A percentile compares a stretch with the other conserved stretches of the same genome.
phyloP scores from a whole-genome alignment of 2,888 invertebrate species.

The Rhagonycha lutea region DNA sequence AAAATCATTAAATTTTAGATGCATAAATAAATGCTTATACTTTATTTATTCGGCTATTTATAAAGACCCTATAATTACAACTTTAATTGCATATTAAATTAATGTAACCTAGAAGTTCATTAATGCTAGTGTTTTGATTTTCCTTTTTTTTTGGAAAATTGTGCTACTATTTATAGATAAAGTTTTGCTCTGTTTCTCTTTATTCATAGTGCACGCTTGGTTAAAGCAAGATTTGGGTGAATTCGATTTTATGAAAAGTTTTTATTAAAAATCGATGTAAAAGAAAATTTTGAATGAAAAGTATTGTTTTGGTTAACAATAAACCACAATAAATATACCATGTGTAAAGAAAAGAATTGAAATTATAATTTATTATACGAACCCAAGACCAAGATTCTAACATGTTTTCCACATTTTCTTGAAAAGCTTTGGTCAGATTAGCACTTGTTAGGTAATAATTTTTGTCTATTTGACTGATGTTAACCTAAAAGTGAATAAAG shows the following conservation, averaged over 20 bases:
- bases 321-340: neutral
- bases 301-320: neutral
- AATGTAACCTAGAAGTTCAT: neutral
- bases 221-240: neutral
- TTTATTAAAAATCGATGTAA: neutral
- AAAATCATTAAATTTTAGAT: neutral
- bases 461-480: conserved; percentile 19
- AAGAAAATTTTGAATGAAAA: neutral
- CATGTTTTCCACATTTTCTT: conserved; percentile 34
- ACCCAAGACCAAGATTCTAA: conserved; percentile 40
- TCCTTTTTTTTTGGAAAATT: neutral
- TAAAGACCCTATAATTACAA: neutral
- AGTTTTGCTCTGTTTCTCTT: neutral
- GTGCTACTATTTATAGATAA: neutral
- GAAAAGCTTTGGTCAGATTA: conserved; percentile 27
- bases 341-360: neutral
- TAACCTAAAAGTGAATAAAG: conserved; percentile 17
- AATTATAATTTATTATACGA: conserved; percentile 17
- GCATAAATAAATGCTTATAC: neutral
- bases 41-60: neutral
- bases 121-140: neutral
- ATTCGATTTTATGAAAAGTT: neutral
- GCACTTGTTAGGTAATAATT: conserved; percentile 3
- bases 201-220: neutral
- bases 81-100: neutral